These are phyloP conservation scores for Lathamus discolor DNA, from an alignment of 2,113 vertebrate genomes.

Conservation along the genomic window DNA sequence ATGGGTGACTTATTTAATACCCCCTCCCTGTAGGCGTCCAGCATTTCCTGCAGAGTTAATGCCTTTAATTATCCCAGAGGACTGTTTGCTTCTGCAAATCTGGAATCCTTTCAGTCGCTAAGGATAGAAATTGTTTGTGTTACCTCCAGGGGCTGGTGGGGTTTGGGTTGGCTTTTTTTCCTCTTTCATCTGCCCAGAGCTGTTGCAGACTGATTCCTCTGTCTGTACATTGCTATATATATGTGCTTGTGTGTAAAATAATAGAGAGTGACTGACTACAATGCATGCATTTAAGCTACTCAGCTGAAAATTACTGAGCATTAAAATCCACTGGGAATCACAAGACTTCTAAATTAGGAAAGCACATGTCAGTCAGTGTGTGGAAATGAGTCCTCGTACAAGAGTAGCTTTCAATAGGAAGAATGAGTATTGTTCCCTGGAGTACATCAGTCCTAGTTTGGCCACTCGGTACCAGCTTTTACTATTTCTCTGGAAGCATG, in stretches of 20 bases:
- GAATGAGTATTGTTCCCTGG: conserved; percentile 20
- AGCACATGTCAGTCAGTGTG: neutral
- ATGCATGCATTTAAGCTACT: conserved; percentile 29
- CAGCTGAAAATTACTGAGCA: conserved; percentile 42
- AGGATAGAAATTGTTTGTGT: neutral
- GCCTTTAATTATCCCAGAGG: neutral
- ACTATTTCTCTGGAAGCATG: conserved; percentile 4
- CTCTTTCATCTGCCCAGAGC: neutral
- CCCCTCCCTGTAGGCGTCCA: neutral
- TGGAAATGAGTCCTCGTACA: conserved; percentile 9
- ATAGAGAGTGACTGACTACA: conserved; percentile 49
- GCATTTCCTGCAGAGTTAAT: neutral
- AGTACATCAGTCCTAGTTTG: conserved; percentile 17
- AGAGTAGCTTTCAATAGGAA: conserved; percentile 43
- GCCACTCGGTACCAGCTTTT: conserved; percentile 33
- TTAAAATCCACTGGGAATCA: conserved; percentile 52
- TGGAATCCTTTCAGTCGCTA: neutral
- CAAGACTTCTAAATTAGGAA: conserved; percentile 45
- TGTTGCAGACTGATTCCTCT: neutral
- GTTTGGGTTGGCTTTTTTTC: neutral
- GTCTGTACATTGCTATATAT: neutral
- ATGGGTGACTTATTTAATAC: neutral
- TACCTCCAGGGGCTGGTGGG: neutral
- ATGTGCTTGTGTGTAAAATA: conserved; percentile 26
- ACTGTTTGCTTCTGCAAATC: neutral